phyloP scores from a whole-genome alignment of 2,113 vertebrate genomes.

The Pseudois nayaur region DNA sequence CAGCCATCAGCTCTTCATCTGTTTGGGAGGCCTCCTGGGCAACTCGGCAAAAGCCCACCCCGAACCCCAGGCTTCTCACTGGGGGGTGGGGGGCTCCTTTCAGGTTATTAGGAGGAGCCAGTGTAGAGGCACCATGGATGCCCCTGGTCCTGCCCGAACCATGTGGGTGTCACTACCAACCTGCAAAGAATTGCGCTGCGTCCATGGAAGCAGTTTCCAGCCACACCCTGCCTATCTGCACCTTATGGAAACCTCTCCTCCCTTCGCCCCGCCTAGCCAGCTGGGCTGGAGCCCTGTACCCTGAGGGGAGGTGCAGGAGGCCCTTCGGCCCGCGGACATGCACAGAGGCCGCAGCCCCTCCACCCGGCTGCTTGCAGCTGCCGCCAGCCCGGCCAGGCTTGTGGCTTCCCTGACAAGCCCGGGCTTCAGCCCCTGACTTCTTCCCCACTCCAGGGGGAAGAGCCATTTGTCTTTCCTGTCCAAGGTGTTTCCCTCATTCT shows the following conservation, averaged over 20 bases:
- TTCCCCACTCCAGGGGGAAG: not conserved
- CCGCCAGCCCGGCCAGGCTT: not conserved
- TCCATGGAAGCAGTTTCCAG: not conserved
- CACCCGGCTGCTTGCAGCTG: not conserved
- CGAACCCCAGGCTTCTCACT: not conserved
- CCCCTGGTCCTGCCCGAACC: not conserved
- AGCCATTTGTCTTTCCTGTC: not conserved
- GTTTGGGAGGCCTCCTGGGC: not conserved
- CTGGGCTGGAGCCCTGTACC: not conserved
- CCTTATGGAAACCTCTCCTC: not conserved
- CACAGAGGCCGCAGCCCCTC: not conserved
- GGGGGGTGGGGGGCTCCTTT: not conserved
- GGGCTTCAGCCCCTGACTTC: not conserved
- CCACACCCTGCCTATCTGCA: not conserved
- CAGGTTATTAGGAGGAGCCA: not conserved
- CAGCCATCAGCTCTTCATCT: not conserved
- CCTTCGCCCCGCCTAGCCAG: too few species aligned
- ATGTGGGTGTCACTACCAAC: fast-evolving
- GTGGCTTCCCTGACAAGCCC: not conserved
- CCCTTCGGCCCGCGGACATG: not conserved
- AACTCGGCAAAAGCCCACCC: not conserved
- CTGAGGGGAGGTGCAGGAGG: not conserved
- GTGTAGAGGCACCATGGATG: fast-evolving
- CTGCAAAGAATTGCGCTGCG: fast-evolving
- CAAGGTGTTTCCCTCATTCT: not conserved